Percentiles rank a stretch among this genome's conserved stretches.
phyloP scores from a whole-genome alignment of 2,888 invertebrate species.

The Lasioglossum vierecki region DNA sequence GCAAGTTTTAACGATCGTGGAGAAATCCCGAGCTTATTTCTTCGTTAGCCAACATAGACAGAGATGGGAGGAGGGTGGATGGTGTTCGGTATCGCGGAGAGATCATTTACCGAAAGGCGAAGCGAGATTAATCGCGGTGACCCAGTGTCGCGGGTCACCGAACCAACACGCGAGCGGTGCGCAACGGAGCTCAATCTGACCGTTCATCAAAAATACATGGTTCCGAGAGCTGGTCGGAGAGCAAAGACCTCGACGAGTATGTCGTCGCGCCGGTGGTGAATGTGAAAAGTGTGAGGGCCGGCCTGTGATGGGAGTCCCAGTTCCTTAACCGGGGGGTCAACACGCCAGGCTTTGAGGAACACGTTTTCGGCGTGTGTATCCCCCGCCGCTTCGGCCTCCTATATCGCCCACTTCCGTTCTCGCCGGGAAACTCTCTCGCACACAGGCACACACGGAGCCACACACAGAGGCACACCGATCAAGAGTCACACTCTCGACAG shows the following conservation, averaged over 20 bases:
- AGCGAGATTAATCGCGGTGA: neutral
- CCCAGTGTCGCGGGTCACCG: neutral
- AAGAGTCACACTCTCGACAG: neutral
- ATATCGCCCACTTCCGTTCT: constrained; percentile 23
- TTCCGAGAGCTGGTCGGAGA: neutral
- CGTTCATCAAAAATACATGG: constrained; percentile 14
- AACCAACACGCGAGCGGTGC: neutral
- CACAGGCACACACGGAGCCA: neutral
- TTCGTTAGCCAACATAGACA: neutral
- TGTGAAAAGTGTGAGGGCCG: neutral
- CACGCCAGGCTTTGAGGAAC: constrained; percentile 11
- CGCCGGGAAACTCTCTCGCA: neutral
- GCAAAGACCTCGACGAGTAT: neutral
- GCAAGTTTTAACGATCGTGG: neutral
- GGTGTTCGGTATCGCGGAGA: neutral
- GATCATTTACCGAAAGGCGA: neutral
- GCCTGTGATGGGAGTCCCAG: constrained; percentile 26
- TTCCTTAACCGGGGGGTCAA: constrained; percentile 35
- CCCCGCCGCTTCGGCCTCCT: constrained; percentile 1
- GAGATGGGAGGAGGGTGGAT: neutral
- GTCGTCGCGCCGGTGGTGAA: neutral
- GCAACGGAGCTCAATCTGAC: neutral
- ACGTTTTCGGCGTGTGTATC: constrained; percentile 3
- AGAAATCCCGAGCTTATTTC: neutral
- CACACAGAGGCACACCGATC: neutral